Evolutionary conservation across 2,113 vertebrate genomes (phyloP), one percentile per base, ranked within the genome.

Genomic region (Vidua macroura): DNA sequence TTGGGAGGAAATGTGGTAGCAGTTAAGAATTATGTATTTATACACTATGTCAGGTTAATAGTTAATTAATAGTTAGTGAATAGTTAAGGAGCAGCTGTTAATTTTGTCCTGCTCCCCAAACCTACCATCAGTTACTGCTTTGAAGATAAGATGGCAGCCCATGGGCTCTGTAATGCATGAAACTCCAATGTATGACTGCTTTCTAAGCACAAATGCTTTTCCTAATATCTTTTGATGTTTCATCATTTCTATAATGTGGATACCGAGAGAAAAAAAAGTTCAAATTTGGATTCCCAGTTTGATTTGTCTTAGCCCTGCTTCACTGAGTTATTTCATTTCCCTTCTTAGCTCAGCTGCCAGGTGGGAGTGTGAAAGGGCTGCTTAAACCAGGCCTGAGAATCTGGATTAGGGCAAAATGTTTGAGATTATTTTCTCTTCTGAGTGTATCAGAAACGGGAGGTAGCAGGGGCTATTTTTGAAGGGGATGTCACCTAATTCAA

Each of bases 21-120:
- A 72, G 46, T 80, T 25, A 75, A 84, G 78, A 58, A 2, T 31
- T 23, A 17, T 1, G 0, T 76, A 12, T 64, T 67, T 2, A 5
- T 39, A n/a, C 0, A 1, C 18, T 49, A 0, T 41, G 35, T 19
- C 19, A 73, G 51, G 8, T 69, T 15, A 0, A 0, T 62, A 25
- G 39, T 46, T 46, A 46, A 46, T 46, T 48, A 22, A 48, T 48
- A 48, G 49, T 43, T 68, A 30, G 66, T 51, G 51, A 49, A 18
- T 52, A 52, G 41, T 46, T 69, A 31, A 69, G 51, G 46, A 46
- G n/a, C 53, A 93, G 59, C 28, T 69, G 25, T 80, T 74, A 9
- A 69, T 64, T 90, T 68, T 88, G 13, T 73, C 59, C 24, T 68
- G 18, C n/a, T 76, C 31, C 41, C 27, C 17, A 77, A 66, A 31